A percentile compares a stretch with the other conserved stretches of the same genome.
Evolutionary conservation across 2,113 vertebrate species (phyloP).

Genomic region (Pterocles burchelli): DNA sequence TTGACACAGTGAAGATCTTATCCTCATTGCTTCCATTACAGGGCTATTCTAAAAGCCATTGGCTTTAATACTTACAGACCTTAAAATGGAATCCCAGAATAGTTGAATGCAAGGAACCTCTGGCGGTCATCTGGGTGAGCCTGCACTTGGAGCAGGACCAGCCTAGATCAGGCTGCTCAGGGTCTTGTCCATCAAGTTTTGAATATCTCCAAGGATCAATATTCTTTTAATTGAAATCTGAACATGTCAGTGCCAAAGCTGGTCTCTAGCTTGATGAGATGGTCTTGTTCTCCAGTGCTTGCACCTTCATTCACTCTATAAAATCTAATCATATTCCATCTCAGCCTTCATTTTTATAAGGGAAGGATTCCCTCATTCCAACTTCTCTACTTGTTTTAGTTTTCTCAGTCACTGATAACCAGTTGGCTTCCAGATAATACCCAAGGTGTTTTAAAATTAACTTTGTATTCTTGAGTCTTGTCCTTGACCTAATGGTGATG

Average conservation of each 20-base stretch:
- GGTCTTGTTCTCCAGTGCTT: not conserved
- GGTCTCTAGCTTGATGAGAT: not conserved
- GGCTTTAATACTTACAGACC: accelerated
- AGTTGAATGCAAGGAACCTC: not conserved
- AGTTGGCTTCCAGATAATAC: not conserved
- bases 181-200: not conserved
- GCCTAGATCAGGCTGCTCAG: not conserved
- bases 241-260: not conserved
- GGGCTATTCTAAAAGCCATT: accelerated
- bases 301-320: not conserved
- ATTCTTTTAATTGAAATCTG: not conserved
- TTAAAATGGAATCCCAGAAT: not conserved
- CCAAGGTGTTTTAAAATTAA: not conserved
- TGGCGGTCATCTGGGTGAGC: not conserved
- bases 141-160: not conserved
- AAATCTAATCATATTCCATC: not conserved
- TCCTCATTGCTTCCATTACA: not conserved
- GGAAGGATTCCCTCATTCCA: not conserved
- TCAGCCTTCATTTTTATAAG: not conserved
- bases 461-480: not conserved
- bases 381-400: not conserved
- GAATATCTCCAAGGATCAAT: not conserved
- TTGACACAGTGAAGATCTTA: not conserved
- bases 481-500: not conserved
- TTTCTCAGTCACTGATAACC: not conserved